Evolutionary conservation across 2,113 vertebrate species (phyloP), one percentile per base, ranked within the genome.

Genomic region (Pangasianodon hypophthalmus): DNA sequence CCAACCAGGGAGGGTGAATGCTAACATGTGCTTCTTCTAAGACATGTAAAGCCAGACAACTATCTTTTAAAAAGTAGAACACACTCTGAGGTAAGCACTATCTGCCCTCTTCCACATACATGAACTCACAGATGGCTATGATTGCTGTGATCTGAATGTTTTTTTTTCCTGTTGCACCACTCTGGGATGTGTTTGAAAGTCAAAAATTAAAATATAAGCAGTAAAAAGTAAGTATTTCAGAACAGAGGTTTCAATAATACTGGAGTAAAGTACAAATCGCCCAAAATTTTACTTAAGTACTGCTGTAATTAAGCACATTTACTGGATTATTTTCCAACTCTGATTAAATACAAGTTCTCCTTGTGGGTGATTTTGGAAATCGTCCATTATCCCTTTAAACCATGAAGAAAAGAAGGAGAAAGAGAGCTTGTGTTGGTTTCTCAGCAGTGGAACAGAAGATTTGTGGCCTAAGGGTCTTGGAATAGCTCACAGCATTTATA

Each of bases 401-500:
- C 48, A 9, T 54, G n/a, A 19, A 19, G 48, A 8, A 32, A 80
- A n/a, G 46, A 83, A 26, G 54, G 32, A 19, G 54, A 56, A 64
- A n/a, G 24, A 6, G 77, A 84, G 80, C 56, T 41, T 6, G 54
- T 52, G 82, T 24, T 52, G 6, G 41, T 73, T 67, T 10, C 62
- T 81, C 79, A 37, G 77, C 44, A 56, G 52, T 46, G 26, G 62
- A 56, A 48, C 84, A 86, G 87, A 88, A 80, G 90, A 88, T 86
- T 83, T 52, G 62, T 56, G 54, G 44, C 60, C 83, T 60, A 6
- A 50, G 71, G 85, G 90, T 77, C 88, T 91, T 69, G 56, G 54
- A 67, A 60, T 13, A 29, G 87, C 69, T 58, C 54, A 54, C 50
- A 24, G 88, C 58, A 81, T 89, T 81, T 85, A 82, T 58, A 32